These are phyloP conservation scores for Echinometra lucunter DNA, from an alignment of 53 echinoderm and acorn worm species.

Conservation along the genomic window DNA sequence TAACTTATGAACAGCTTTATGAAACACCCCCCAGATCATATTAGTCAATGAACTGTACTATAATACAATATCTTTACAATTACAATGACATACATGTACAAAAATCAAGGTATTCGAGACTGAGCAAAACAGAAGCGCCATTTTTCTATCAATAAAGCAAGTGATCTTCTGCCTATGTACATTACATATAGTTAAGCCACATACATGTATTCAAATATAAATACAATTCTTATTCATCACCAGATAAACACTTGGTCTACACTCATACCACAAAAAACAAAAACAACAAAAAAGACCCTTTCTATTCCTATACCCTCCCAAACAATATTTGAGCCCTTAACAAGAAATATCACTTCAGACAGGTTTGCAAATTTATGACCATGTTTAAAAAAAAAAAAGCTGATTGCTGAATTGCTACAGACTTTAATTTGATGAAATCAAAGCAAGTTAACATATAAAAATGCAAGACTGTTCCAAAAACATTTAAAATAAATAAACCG, in stretches of 20 bases:
- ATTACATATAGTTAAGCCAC: neutral
- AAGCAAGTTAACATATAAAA: no score
- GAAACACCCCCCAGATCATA: no score
- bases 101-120: neutral
- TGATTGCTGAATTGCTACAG: neutral
- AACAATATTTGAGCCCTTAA: no score
- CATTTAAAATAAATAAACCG: no score
- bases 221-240: neutral
- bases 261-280: neutral
- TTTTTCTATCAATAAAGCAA: neutral
- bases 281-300: no score
- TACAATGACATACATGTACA: neutral
- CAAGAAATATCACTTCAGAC: no score
- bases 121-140: neutral
- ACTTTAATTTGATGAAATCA: no score
- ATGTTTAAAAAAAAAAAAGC: neutral
- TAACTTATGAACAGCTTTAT: no score
- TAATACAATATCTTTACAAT: neutral
- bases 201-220: neutral
- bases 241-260: neutral
- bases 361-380: neutral
- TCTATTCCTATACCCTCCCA: no score
- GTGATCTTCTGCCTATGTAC: neutral
- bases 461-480: no score
- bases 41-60: neutral